Percentiles rank a stretch among this genome's conserved stretches.
Conservation (phyloP, 2,113 vertebrate species). For the Ciconia boyciana region DNA sequence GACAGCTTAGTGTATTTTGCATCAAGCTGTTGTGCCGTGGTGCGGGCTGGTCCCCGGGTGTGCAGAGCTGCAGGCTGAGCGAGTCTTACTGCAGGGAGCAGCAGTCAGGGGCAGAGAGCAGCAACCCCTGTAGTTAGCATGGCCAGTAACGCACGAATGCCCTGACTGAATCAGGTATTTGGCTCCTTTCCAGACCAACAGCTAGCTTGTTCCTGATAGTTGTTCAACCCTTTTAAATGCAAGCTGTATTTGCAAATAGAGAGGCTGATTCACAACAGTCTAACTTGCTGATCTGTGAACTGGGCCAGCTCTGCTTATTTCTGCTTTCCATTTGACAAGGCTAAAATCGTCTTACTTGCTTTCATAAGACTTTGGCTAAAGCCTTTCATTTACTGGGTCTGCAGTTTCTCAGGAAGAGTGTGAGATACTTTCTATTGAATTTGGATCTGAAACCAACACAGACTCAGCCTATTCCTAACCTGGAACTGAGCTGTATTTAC, state of each 20-base stretch:
- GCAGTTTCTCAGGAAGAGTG: neutral
- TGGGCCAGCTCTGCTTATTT: neutral
- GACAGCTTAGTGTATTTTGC: neutral
- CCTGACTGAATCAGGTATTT: neutral
- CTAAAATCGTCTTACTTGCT: neutral
- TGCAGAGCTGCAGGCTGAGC: neutral
- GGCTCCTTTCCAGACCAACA: neutral
- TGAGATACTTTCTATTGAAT: neutral
- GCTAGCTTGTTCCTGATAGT: neutral
- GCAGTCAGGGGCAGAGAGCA: neutral
- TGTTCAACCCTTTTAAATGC: neutral
- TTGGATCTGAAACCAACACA: neutral
- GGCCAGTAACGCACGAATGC: neutral
- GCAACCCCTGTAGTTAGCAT: fast-evolving
- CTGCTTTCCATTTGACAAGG: neutral
- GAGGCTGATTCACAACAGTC: neutral
- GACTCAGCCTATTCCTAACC: neutral
- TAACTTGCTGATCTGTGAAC: neutral
- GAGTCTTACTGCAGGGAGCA: neutral
- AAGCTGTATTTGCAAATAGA: neutral
- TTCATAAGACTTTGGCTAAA: neutral
- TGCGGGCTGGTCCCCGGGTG: fast-evolving
- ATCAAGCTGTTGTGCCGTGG: neutral
- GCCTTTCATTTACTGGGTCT: neutral
- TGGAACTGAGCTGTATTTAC: neutral